Evolutionary conservation across 2,113 vertebrate genomes (phyloP).

Genomic region (Engraulis encrasicolus): DNA sequence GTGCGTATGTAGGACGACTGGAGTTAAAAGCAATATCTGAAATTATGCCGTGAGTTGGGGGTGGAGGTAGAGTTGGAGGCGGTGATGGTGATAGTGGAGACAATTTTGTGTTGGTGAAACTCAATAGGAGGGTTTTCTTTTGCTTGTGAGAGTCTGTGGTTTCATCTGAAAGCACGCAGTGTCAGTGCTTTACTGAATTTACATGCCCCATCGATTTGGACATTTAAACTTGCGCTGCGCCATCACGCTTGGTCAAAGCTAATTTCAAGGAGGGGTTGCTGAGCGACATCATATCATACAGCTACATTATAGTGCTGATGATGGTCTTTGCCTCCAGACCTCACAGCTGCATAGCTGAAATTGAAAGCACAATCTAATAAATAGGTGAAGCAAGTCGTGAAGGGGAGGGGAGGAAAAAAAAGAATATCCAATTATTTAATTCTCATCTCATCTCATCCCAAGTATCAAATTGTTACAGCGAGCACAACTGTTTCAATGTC

Average conservation of each 20-base stretch:
- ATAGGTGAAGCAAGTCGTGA: not conserved
- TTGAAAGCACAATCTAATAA: not conserved
- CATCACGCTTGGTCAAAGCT: slow-evolving; percentile 7
- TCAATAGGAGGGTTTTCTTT: slow-evolving; percentile 28
- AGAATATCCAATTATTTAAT: not conserved
- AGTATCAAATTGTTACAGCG: not conserved
- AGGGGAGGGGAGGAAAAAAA: not conserved
- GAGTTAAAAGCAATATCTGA: slow-evolving; percentile 23
- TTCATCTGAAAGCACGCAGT: slow-evolving; percentile 22
- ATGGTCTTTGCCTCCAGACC: not conserved
- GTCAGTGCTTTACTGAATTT: slow-evolving; percentile 27
- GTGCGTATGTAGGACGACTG: not conserved
- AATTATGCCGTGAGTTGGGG: slow-evolving; percentile 33
- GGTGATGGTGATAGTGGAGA: not conserved
- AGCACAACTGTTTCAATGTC: not conserved
- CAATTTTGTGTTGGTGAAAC: slow-evolving; percentile 43
- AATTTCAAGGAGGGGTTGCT: not conserved
- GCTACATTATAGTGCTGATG: slow-evolving; percentile 8
- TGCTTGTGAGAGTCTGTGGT: slow-evolving; percentile 12
- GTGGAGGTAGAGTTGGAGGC: too few relatives aligned
- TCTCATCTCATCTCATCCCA: not conserved
- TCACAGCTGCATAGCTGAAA: not conserved
- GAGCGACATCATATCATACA: slow-evolving; percentile 3
- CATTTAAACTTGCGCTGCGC: slow-evolving; percentile 13
- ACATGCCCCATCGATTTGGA: slow-evolving; percentile 25